Evolutionary conservation across 2,888 invertebrate genomes (phyloP).

Genomic region (Lasioglossum marginatum): DNA sequence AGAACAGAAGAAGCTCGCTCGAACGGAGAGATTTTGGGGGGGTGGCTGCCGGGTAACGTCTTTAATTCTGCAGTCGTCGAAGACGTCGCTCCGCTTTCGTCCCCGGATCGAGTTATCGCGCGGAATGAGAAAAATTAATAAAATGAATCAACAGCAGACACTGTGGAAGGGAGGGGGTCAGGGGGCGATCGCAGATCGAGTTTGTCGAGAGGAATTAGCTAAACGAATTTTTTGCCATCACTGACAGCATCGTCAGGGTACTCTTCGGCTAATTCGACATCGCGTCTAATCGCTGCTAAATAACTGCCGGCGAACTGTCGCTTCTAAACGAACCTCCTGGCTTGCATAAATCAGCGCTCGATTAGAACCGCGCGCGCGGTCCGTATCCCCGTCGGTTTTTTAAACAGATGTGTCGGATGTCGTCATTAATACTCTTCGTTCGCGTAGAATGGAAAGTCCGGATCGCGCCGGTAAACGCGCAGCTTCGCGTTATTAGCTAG

Average conservation of each 20-base stretch:
- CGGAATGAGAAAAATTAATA: slow-evolving; percentile 81
- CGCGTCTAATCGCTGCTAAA: slow-evolving; percentile 50
- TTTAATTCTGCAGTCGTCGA: slow-evolving; percentile 68
- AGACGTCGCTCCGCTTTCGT: slow-evolving; percentile 63
- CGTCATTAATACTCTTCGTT: slow-evolving; percentile 44
- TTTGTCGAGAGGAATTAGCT: slow-evolving; percentile 78
- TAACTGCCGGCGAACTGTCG: slow-evolving; percentile 30
- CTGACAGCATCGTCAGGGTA: slow-evolving; percentile 2
- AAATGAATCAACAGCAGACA: slow-evolving; percentile 81
- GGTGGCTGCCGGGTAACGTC: slow-evolving; percentile 75
- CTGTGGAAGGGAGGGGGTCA: slow-evolving; percentile 32
- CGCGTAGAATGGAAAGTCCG: slow-evolving; percentile 41
- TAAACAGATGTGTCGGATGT: slow-evolving; percentile 11
- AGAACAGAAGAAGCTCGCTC: slow-evolving; percentile 62
- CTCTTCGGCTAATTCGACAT: slow-evolving; percentile 44
- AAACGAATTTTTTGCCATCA: slow-evolving; percentile 75
- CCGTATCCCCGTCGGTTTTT: slow-evolving; percentile 22
- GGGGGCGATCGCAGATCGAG: slow-evolving; percentile 41
- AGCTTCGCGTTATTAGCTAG: slow-evolving; percentile 74
- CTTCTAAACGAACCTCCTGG: slow-evolving; percentile 20
- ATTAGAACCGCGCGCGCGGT: background rate
- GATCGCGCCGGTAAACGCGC: slow-evolving; percentile 56
- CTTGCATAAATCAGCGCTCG: slow-evolving; percentile 30
- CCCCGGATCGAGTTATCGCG: slow-evolving; percentile 80
- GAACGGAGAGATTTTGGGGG: slow-evolving; percentile 71